Evolutionary conservation across 2,113 vertebrate genomes (phyloP).

Genomic region (Leucoraja erinaceus): DNA sequence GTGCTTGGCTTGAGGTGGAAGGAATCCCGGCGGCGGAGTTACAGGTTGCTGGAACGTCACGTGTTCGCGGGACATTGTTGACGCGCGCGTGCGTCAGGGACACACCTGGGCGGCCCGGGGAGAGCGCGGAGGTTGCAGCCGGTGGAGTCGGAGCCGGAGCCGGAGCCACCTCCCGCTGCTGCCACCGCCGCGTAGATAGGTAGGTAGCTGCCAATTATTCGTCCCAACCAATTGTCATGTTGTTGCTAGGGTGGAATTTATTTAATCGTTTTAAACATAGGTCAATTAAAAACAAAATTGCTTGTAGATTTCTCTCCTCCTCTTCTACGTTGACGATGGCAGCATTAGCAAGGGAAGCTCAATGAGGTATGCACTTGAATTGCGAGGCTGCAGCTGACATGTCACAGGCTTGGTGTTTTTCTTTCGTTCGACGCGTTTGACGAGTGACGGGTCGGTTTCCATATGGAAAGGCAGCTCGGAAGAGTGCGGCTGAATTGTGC

Average conservation of each 20-base stretch:
- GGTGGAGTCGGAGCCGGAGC: no score
- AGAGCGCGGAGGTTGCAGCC: neutral
- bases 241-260: neutral
- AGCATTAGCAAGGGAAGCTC: neutral
- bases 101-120: neutral
- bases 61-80: slow-evolving; percentile 11
- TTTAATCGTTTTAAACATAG: neutral
- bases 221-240: neutral
- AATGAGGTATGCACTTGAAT: neutral
- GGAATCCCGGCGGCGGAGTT: neutral
- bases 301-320: neutral
- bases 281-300: neutral
- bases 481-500: neutral
- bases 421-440: neutral
- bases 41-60: neutral
- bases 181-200: no score
- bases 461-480: neutral
- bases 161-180: no score
- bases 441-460: neutral
- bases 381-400: neutral
- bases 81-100: neutral
- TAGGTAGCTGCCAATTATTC: neutral
- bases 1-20: neutral
- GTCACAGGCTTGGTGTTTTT: neutral
- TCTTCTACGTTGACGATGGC: neutral